Percentiles rank a stretch among this genome's conserved stretches.
These are phyloP conservation scores for Ctenopoma multispine DNA, from an alignment of 2,797 vertebrate genomes.

Conservation along the genomic window DNA sequence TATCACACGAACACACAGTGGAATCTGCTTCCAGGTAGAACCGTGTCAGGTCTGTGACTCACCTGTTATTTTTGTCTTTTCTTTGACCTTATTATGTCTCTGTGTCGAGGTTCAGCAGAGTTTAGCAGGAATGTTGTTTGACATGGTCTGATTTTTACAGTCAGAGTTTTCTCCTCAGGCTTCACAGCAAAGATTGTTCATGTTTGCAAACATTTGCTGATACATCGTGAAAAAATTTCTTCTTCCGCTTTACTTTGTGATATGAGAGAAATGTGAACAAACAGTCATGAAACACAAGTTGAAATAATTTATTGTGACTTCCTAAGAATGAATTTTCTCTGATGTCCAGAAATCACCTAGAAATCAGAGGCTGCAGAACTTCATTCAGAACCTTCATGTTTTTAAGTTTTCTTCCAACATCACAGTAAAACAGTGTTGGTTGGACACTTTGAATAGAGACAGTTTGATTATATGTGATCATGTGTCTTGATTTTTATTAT, in stretches of 20 bases:
- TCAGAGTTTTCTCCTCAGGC: not conserved
- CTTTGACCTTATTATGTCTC: not conserved
- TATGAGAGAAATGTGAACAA: too few species aligned
- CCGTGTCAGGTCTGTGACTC: constrained; percentile 2
- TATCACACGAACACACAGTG: not conserved
- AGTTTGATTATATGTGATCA: too few species aligned
- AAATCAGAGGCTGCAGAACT: too few species aligned
- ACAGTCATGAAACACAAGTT: too few species aligned
- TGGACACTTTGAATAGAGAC: too few species aligned
- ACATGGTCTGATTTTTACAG: not conserved
- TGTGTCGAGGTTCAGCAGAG: constrained; percentile 7
- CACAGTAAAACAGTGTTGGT: too few species aligned
- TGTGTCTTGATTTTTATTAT: too few species aligned
- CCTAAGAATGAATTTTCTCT: too few species aligned
- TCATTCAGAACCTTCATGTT: too few species aligned
- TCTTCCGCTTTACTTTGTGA: not conserved
- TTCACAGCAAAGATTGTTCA: not conserved
- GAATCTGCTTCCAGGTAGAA: not conserved
- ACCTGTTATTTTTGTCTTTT: not conserved
- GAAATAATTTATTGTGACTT: too few species aligned
- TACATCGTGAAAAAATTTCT: not conserved
- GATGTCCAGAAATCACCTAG: too few species aligned
- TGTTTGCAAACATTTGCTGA: not conserved
- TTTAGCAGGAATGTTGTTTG: constrained; percentile 15
- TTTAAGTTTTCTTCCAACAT: too few species aligned